A percentile compares a stretch with the other conserved stretches of the same genome.
phyloP scores from a whole-genome alignment of 2,797 vertebrate species.

The Cirrhinus mrigala region DNA sequence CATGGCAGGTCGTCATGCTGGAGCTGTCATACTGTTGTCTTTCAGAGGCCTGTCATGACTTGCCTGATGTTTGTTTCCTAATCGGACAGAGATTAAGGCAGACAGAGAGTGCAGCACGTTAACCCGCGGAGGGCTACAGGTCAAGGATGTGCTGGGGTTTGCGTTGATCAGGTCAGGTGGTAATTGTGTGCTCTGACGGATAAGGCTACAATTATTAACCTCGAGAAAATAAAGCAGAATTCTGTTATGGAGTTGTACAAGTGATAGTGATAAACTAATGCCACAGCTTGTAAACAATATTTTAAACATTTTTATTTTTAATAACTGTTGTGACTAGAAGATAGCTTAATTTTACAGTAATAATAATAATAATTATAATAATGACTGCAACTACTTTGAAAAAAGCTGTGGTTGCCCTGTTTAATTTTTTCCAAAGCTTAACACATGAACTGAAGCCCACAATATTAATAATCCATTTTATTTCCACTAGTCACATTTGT shows the following conservation, averaged over 20 bases:
- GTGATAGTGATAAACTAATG: neutral
- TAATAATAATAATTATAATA: neutral
- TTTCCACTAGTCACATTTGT: too few relatives aligned
- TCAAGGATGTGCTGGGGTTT: slow-evolving; percentile 37
- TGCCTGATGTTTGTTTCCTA: slow-evolving; percentile 27
- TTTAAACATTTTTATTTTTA: neutral
- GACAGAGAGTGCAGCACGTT: slow-evolving; percentile 29
- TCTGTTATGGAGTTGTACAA: neutral
- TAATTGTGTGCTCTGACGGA: slow-evolving; percentile 20
- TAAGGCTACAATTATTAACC: slow-evolving; percentile 22
- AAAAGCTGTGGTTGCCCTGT: too few relatives aligned
- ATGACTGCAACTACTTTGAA: neutral
- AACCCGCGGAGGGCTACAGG: slow-evolving; percentile 21
- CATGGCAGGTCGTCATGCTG: slow-evolving; percentile 3
- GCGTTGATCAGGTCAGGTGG: slow-evolving; percentile 11
- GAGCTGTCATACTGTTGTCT: slow-evolving; percentile 49
- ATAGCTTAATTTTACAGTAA: neutral
- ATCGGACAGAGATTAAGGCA: slow-evolving; percentile 43
- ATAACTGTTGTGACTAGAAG: neutral
- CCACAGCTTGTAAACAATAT: neutral
- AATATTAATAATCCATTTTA: neutral
- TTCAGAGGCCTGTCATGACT: slow-evolving; percentile 48
- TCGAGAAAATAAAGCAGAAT: neutral
- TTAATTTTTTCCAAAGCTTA: neutral
- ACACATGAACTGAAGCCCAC: neutral